These are phyloP conservation scores for Heterotis niloticus DNA, from an alignment of 2,113 vertebrate species.

Conservation along the genomic window DNA sequence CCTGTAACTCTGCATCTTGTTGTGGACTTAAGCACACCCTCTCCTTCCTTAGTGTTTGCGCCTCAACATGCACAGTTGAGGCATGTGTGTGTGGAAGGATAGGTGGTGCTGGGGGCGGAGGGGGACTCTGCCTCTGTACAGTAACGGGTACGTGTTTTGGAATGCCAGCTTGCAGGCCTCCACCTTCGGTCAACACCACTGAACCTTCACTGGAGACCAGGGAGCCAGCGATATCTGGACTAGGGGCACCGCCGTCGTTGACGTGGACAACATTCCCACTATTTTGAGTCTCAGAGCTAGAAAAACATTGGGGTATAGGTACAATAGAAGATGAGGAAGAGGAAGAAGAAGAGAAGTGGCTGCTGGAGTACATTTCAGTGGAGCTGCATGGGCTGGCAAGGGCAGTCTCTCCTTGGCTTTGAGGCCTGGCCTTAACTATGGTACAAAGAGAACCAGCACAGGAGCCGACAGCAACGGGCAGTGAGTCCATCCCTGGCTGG, in stretches of 20 bases:
- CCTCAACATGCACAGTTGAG: not conserved
- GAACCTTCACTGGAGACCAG: constrained; percentile 24
- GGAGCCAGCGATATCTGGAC: constrained; percentile 29
- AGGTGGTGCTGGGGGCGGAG: constrained; percentile 31
- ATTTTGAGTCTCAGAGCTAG: constrained; percentile 42
- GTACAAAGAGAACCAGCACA: constrained; percentile 34
- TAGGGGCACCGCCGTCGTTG: constrained; percentile 37
- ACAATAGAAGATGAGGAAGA: constrained; percentile 46
- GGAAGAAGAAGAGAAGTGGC: constrained; percentile 42
- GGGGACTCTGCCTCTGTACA: constrained; percentile 28
- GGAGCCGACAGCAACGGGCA: constrained; percentile 21
- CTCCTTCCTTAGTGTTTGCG: not conserved
- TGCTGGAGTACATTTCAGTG: constrained; percentile 67
- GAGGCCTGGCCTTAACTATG: constrained; percentile 28
- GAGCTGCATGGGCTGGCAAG: constrained; percentile 84
- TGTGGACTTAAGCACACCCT: constrained; percentile 2
- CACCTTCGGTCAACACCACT: constrained; percentile 17
- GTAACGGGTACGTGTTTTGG: not conserved
- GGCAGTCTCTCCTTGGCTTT: constrained; percentile 49
- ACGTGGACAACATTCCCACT: constrained; percentile 39
- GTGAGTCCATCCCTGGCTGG: constrained; percentile 78
- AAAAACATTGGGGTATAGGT: constrained; percentile 23
- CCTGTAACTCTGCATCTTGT: not conserved
- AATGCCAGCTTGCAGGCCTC: not conserved
- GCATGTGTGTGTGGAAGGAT: not conserved